A percentile compares a stretch with the other conserved stretches of the same genome.
These are phyloP conservation scores for Hyposoter didymator DNA, from an alignment of 2,888 invertebrate species.

Conservation along the genomic window DNA sequence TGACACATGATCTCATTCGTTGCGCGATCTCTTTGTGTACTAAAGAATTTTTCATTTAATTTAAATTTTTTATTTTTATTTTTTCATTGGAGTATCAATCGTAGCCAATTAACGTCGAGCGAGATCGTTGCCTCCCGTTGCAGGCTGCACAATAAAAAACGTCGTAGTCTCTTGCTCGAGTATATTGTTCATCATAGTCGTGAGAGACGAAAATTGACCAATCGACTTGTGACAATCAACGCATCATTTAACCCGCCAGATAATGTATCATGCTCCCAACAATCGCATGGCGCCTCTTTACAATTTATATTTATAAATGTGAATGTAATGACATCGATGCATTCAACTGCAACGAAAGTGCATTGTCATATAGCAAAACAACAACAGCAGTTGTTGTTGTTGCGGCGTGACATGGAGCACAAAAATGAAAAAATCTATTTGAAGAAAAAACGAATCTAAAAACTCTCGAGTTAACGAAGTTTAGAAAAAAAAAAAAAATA, in stretches of 20 bases:
- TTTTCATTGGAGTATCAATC: conserved; percentile 18
- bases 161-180: conserved; percentile 11
- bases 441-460: background rate
- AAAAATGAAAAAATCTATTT: background rate
- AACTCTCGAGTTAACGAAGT: background rate
- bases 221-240: conserved; percentile 53
- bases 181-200: conserved; percentile 24
- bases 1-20: conserved; percentile 16
- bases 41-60: conserved; percentile 1
- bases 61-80: conserved; percentile 9
- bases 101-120: conserved; percentile 36
- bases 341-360: conserved; percentile 2
- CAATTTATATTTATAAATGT: conserved; percentile 2
- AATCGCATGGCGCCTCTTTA: conserved; percentile 42
- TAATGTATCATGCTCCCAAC: conserved; percentile 30
- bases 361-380: conserved; percentile 19
- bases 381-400: background rate
- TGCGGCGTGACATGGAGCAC: background rate
- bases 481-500: too few relatives aligned
- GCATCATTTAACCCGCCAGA: conserved; percentile 43
- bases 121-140: conserved; percentile 41
- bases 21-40: background rate
- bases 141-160: conserved; percentile 25
- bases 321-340: conserved; percentile 1
- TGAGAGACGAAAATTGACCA: conserved; percentile 34